These are phyloP conservation scores for Drosophila serrata DNA, from an alignment of 1,140 invertebrate species.

Conservation along the genomic window DNA sequence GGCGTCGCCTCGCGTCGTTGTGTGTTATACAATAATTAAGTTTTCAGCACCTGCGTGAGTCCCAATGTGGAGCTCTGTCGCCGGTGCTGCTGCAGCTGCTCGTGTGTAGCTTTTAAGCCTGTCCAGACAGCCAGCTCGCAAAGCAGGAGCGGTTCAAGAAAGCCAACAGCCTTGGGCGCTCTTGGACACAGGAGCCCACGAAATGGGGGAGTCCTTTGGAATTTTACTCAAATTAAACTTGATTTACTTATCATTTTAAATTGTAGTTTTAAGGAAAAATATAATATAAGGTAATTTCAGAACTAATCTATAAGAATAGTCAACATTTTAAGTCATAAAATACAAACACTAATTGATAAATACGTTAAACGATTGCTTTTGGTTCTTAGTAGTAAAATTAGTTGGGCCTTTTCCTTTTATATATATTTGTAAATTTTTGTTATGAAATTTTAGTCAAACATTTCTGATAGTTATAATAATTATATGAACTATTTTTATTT, in stretches of 20 bases:
- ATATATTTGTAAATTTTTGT: background rate
- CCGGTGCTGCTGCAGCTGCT: slow-evolving; percentile 44
- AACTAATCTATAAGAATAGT: background rate
- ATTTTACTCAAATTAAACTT: background rate
- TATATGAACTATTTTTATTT: background rate
- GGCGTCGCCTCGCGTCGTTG: slow-evolving; percentile 31
- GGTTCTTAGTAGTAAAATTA: too few relatives aligned
- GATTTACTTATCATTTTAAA: too few relatives aligned
- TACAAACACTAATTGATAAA: background rate
- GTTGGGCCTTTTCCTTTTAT: background rate
- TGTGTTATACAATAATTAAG: slow-evolving; percentile 83
- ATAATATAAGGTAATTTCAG: background rate
- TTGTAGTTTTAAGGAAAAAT: background rate
- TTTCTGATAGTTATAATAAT: background rate
- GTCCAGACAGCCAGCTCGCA: slow-evolving; percentile 29
- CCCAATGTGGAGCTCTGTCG: slow-evolving; percentile 52
- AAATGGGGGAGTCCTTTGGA: background rate
- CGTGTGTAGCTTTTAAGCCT: slow-evolving; percentile 39
- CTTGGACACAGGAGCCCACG: background rate
- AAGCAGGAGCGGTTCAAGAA: slow-evolving; percentile 20
- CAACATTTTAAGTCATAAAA: background rate
- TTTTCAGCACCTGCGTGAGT: slow-evolving; percentile 80
- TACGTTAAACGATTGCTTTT: background rate
- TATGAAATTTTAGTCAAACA: background rate
- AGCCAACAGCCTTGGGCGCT: slow-evolving; percentile 20